Percentiles rank a stretch among this genome's conserved stretches.
These are phyloP conservation scores for Eupeodes latifasciatus DNA, from an alignment of 2,888 invertebrate genomes.

Conservation along the genomic window DNA sequence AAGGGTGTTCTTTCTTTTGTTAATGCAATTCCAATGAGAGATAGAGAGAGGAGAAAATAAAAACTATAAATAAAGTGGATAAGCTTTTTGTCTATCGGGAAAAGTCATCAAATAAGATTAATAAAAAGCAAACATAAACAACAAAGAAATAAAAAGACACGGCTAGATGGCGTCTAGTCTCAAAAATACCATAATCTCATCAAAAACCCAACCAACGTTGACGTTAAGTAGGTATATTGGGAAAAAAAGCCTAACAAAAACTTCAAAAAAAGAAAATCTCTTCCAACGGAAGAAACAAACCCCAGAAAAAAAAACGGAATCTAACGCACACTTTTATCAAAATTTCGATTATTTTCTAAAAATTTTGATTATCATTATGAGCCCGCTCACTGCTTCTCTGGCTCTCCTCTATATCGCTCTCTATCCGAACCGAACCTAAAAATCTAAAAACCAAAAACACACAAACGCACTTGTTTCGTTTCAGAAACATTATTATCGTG, in stretches of 20 bases:
- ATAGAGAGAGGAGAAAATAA: neutral
- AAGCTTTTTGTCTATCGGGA: constrained; percentile 33
- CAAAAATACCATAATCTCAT: constrained; percentile 4
- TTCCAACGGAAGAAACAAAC: neutral
- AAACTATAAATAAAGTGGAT: constrained; percentile 10
- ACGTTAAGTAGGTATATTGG: neutral
- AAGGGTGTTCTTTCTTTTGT: constrained; percentile 25
- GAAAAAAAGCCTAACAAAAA: constrained; percentile 22
- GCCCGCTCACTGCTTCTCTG: too few relatives aligned
- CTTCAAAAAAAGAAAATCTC: constrained; percentile 21
- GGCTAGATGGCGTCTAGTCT: constrained; percentile 68
- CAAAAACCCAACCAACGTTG: neutral
- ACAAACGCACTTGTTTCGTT: constrained; percentile 29
- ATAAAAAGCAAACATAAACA: constrained; percentile 21
- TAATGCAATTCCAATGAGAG: constrained; percentile 28
- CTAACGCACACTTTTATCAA: constrained; percentile 23
- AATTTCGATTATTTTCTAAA: constrained; percentile 25
- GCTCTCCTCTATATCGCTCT: neutral
- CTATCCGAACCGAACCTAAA: neutral
- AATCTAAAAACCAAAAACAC: too few relatives aligned
- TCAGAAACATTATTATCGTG: neutral
- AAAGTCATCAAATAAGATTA: constrained; percentile 15
- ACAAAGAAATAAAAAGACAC: neutral
- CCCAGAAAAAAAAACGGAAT: neutral
- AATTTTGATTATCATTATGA: constrained; percentile 23